Evolutionary conservation across 2,888 invertebrate species (phyloP).

Genomic region (Cataglyphis rosenhaueri): DNA sequence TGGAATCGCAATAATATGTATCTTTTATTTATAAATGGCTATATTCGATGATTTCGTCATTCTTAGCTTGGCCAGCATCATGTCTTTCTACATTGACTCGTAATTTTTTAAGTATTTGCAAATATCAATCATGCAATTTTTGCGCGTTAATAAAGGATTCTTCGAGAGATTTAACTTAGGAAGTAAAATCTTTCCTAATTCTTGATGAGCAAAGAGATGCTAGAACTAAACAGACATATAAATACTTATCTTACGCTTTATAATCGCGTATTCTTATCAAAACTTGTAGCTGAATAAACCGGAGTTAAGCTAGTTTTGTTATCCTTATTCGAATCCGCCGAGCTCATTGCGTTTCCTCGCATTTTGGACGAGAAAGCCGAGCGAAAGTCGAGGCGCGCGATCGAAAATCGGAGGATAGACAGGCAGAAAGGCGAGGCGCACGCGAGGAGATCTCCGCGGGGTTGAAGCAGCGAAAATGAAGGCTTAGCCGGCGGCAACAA

Average conservation of each 20-base stretch:
- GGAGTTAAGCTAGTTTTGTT: conserved; percentile 25
- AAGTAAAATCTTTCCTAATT: not conserved
- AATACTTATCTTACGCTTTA: not conserved
- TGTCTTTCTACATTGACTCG: not conserved
- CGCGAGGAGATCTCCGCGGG: conserved; percentile 64
- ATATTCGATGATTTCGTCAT: not conserved
- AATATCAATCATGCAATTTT: not conserved
- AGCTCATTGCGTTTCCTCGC: not conserved
- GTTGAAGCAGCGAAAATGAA: conserved; percentile 77
- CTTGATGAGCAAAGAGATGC: not conserved
- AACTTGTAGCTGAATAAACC: not conserved
- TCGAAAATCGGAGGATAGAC: conserved; percentile 17
- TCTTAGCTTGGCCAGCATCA: not conserved
- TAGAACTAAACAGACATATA: not conserved
- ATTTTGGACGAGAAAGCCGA: conserved; percentile 15
- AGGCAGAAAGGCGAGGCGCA: conserved; percentile 21
- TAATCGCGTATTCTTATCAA: not conserved
- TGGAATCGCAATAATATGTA: not conserved
- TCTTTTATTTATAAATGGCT: not conserved
- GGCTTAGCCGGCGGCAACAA: conserved; percentile 78
- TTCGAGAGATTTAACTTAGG: not conserved
- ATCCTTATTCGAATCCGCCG: conserved; percentile 14
- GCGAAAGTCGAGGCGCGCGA: not conserved
- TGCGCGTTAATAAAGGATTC: not conserved
- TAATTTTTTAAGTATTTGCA: not conserved